Evolutionary conservation across 2,888 invertebrate species (phyloP), one percentile per base, ranked within the genome.

Genomic region (Standfussiana lucernea): DNA sequence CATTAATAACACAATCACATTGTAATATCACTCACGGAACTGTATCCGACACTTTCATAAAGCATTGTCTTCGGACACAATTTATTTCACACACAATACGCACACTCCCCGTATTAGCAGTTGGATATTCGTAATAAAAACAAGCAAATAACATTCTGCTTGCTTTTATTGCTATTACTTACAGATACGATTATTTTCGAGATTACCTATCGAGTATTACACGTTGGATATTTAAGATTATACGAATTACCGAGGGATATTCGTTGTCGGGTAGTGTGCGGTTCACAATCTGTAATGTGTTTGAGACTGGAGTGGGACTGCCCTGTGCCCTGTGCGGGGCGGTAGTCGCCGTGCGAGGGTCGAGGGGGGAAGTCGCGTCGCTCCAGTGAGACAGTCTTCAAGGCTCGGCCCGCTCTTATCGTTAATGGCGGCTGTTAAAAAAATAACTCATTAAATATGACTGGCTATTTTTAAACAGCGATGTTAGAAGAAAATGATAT

Each of bases 1-100:
- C 93, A 94, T 94, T 89, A 93, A 88, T 84, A 94, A 96, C 96
- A 95, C 96, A 96, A 96, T 96, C 96, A 96, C 96, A 96, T 95
- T 93, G 90, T 92, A 93, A 95, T 96, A 96, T 96, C 96, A 96
- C 96, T 95, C 96, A 95, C 95, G 92, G 91, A 92, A 91, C 90
- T 91, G 93, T 91, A 93, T 91, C 95, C 91, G 95, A 95, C 94
- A 93, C 94, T 92, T 86, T 87, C 71, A 75, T 80, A 86, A 89
- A 90, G 91, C 87, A 87, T 91, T 90, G 94, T 96, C 93, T 93
- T 94, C 94, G 93, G 95, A 95, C 94, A 94, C 95, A 91, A 92
- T 91, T 90, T 89, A 90, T 89, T 89, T 81, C 92, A 91, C 92
- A 92, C 94, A 94, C 93, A 72, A 92, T 88, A 87, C 91, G 90